These are phyloP conservation scores for Liolophura sinensis DNA, from an alignment of 1,140 invertebrate genomes.

Conservation along the genomic window DNA sequence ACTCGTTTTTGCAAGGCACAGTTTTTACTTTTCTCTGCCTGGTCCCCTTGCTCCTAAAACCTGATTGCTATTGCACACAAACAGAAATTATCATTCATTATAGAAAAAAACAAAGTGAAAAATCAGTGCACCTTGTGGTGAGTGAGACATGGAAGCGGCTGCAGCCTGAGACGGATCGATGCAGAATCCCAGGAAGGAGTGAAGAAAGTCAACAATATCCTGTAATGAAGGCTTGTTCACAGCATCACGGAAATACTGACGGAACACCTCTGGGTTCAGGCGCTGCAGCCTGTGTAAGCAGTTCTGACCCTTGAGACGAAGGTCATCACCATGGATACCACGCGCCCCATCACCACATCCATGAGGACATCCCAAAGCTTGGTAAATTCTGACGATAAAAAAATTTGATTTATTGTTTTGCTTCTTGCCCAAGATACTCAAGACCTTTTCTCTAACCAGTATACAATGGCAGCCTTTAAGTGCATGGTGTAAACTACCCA, in stretches of 20 bases:
- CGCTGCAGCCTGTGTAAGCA: slow-evolving; percentile 74
- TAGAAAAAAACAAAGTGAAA: background rate
- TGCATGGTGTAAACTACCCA: too few relatives aligned
- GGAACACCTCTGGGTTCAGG: slow-evolving; percentile 62
- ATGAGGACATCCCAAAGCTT: slow-evolving; percentile 90
- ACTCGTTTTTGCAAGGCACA: too few relatives aligned
- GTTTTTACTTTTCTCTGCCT: too few relatives aligned
- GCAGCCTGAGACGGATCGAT: too few relatives aligned
- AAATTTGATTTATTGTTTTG: too few relatives aligned
- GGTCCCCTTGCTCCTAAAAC: too few relatives aligned
- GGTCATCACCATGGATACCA: slow-evolving; percentile 60
- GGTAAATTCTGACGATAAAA: slow-evolving; percentile 70
- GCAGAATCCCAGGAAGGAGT: slow-evolving; percentile 94
- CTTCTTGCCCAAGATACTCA: too few relatives aligned
- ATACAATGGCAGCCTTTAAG: too few relatives aligned
- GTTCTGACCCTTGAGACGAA: slow-evolving; percentile 84
- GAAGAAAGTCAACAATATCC: slow-evolving; percentile 91
- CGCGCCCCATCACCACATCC: slow-evolving; percentile 82
- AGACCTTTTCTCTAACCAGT: too few relatives aligned
- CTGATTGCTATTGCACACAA: too few relatives aligned
- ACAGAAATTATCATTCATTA: background rate
- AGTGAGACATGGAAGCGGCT: slow-evolving; percentile 59
- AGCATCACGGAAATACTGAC: slow-evolving; percentile 75
- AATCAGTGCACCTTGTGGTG: slow-evolving; percentile 29
- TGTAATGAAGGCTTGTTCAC: slow-evolving; percentile 75